Evolutionary conservation across 2,888 invertebrate species (phyloP).

Genomic region (Cistogaster globosa): DNA sequence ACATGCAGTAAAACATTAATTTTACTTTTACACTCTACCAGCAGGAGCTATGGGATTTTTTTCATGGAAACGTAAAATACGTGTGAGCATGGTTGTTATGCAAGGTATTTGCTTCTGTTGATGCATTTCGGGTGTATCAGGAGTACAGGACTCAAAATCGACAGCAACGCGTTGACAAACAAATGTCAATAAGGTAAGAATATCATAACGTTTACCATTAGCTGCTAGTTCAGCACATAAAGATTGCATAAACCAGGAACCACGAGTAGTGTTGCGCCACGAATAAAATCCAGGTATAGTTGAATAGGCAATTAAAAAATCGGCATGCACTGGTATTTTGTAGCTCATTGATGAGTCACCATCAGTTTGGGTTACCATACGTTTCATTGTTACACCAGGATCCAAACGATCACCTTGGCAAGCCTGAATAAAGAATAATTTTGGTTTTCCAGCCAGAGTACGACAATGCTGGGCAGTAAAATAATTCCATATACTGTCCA

Average conservation of each 20-base stretch:
- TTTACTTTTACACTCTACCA: constrained; percentile 53
- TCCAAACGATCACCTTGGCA: constrained; percentile 95
- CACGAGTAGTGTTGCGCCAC: constrained; percentile 96
- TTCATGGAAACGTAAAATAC: constrained; percentile 88
- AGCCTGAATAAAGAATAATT: constrained; percentile 91
- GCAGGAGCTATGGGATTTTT: constrained; percentile 76
- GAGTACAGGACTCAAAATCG: constrained; percentile 95
- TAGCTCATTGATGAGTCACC: constrained; percentile 86
- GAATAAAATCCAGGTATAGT: constrained; percentile 97
- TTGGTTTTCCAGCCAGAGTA: constrained; percentile 92
- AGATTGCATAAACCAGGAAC: constrained; percentile 98
- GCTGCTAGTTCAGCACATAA: constrained; percentile 91
- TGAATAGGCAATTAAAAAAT: constrained; percentile 96
- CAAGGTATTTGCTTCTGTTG: constrained; percentile 97
- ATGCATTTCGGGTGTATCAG: constrained; percentile 91
- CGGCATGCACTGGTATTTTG: constrained; percentile 95
- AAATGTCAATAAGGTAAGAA: constrained; percentile 93
- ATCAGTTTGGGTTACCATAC: constrained; percentile 87
- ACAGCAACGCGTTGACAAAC: constrained; percentile 93
- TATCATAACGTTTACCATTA: constrained; percentile 89
- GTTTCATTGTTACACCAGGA: constrained; percentile 87
- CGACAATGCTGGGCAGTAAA: constrained; percentile 93
- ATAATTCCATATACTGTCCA: constrained; percentile 90
- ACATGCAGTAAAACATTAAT: not conserved
- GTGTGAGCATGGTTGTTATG: constrained; percentile 95